These are phyloP conservation scores for Plusia festucae DNA, from an alignment of 2,888 invertebrate species.

Conservation along the genomic window DNA sequence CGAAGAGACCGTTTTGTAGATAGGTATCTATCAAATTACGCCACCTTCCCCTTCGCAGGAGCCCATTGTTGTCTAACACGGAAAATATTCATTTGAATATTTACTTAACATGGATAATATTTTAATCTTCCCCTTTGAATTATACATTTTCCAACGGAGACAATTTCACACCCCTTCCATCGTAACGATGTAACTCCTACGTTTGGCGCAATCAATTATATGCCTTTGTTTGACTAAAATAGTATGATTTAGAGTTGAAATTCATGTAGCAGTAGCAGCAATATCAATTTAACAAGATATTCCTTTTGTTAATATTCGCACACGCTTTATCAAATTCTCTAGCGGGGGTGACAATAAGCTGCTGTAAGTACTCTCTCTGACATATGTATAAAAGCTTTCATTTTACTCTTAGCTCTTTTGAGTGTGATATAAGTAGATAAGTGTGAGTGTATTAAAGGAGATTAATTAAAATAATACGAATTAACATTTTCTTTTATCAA, in stretches of 20 bases:
- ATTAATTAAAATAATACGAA: not conserved
- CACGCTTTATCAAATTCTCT: slow-evolving; percentile 90
- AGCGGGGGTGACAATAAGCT: slow-evolving; percentile 90
- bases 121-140: slow-evolving; percentile 90
- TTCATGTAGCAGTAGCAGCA: slow-evolving; percentile 70
- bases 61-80: slow-evolving; percentile 89
- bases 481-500: not conserved
- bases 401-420: slow-evolving; percentile 88
- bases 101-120: slow-evolving; percentile 90
- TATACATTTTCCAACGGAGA: slow-evolving; percentile 89
- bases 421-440: slow-evolving; percentile 76
- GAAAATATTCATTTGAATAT: slow-evolving; percentile 90
- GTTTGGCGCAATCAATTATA: slow-evolving; percentile 71
- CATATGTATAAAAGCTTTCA: slow-evolving; percentile 90
- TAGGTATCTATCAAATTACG: slow-evolving; percentile 89
- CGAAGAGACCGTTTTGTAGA: slow-evolving; percentile 88
- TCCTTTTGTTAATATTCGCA: slow-evolving; percentile 90
- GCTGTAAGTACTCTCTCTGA: slow-evolving; percentile 89
- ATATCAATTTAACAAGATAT: slow-evolving; percentile 90
- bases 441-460: slow-evolving; percentile 35
- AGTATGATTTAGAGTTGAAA: slow-evolving; percentile 66
- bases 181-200: slow-evolving; percentile 75
- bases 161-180: slow-evolving; percentile 85
- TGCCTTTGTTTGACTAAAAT: slow-evolving; percentile 50
- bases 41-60: slow-evolving; percentile 80